phyloP scores from a whole-genome alignment of 2,797 vertebrate genomes.

The Microctenopoma steveboyesi region DNA sequence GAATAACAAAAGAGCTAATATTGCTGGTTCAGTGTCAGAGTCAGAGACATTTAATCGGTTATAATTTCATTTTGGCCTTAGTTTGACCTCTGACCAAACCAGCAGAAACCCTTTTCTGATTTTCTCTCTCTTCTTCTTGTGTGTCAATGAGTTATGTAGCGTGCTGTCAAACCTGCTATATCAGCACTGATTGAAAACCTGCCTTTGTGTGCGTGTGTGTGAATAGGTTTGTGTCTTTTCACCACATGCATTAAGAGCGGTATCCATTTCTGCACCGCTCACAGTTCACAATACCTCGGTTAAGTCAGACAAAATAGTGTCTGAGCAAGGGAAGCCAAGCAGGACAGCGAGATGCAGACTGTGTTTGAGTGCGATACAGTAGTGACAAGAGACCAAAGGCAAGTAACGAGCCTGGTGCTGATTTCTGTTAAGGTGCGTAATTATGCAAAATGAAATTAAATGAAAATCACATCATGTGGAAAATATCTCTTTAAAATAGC shows the following conservation, averaged over 20 bases:
- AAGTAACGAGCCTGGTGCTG: slow-evolving; percentile 11
- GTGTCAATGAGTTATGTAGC: slow-evolving; percentile 38
- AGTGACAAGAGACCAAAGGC: slow-evolving; percentile 22
- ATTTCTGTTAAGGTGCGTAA: slow-evolving; percentile 10
- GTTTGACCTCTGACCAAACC: slow-evolving; percentile 23
- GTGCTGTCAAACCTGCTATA: slow-evolving; percentile 56
- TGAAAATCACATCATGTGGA: background rate
- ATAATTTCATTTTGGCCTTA: slow-evolving; percentile 15
- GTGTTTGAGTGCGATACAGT: background rate
- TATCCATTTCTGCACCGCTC: slow-evolving; percentile 79
- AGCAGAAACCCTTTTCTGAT: slow-evolving; percentile 7
- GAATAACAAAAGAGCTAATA: slow-evolving; percentile 23
- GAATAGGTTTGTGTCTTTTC: slow-evolving; percentile 29
- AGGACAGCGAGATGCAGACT: slow-evolving; percentile 4
- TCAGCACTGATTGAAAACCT: slow-evolving; percentile 54
- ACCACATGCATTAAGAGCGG: slow-evolving; percentile 66
- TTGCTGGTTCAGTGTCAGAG: slow-evolving; percentile 59
- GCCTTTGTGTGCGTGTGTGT: slow-evolving; percentile 18
- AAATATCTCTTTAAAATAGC: background rate
- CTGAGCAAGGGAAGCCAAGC: slow-evolving; percentile 14
- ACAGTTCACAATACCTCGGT: slow-evolving; percentile 75
- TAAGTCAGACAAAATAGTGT: slow-evolving; percentile 52
- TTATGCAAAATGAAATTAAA: background rate
- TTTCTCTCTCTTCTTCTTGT: slow-evolving; percentile 1
- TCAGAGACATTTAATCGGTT: slow-evolving; percentile 35